Evolutionary conservation across 2,797 vertebrate species (phyloP), one percentile per base, ranked within the genome.

Genomic region (Catharus ustulatus): DNA sequence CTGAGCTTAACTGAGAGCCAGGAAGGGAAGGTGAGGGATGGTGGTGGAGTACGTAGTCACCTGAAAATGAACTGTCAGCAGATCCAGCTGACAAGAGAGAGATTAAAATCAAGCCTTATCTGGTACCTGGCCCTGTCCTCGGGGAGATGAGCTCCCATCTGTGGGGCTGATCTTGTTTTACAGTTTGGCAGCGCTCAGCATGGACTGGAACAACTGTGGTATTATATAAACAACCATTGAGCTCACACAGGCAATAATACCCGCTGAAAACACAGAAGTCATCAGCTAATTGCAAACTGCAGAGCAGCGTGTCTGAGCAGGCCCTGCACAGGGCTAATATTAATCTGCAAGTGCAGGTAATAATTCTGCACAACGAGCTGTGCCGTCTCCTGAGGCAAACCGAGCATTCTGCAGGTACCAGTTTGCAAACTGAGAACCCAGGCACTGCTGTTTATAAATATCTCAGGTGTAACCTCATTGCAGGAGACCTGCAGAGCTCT

Each of bases 21-120:
- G 68, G 68, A 66, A 73, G 82, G 55, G 67, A 61, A 57, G 24
- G 32, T 17, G 59, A 92, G 58, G 19, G 72, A 82, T 58, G 61
- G 46, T 43, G 57, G 5, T 82, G 54, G 12, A 71, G 68, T 67
- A 42, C 0, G 0, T 3, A 84, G 59, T 71, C 81, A 89, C 72
- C 88, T 49, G 78, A 95, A 96, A 92, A 89, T 10, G 46, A 89
- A 49, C 82, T 11, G 89, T 94, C 94, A 97, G 95, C 90, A 95
- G 92, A 89, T 93, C 69, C 21, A 89, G 67, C 72, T 57, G 92
- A 96, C 86, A 94, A 94, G 67, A 38, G 52, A 36, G 64, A 91
- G 92, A 95, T 90, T 77, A 71, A 74, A 91, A 95, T 77, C 67
- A 72, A 87, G 23, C 49, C 63, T 69, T 90, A 87, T 91, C 67